Conservation (phyloP, 2,888 invertebrate genomes). For the Pristionchus mayeri region DNA sequence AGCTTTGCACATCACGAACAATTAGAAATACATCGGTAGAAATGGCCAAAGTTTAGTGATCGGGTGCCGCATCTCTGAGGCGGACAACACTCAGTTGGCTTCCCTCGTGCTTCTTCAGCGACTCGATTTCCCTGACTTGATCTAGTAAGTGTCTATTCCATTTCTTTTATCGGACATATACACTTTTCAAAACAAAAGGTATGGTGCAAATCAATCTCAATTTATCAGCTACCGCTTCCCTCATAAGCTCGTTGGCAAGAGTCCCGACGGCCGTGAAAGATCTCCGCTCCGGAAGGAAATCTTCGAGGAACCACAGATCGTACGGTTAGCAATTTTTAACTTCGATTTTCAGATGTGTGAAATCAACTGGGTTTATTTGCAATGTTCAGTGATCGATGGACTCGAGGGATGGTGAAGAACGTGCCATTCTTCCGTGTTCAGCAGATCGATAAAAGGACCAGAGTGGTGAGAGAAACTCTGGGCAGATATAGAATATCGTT, state of each 20-base stretch:
- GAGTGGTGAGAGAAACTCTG: too few relatives aligned
- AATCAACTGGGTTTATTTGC: too few relatives aligned
- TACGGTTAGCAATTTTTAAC: not conserved
- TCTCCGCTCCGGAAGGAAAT: not conserved
- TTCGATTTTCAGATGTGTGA: too few relatives aligned
- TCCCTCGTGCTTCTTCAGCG: not conserved
- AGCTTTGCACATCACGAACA: too few relatives aligned
- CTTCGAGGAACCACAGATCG: not conserved
- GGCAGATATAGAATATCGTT: too few relatives aligned
- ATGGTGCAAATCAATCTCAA: not conserved
- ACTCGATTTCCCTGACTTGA: not conserved
- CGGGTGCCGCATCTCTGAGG: not conserved
- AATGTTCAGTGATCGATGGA: not conserved
- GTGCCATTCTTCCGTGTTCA: not conserved
- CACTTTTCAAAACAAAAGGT: not conserved
- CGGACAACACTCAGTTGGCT: not conserved
- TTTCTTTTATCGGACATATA: too few relatives aligned
- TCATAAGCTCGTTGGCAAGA: not conserved
- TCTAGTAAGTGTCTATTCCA: not conserved
- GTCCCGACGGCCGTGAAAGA: not conserved
- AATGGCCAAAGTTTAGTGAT: not conserved
- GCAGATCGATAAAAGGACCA: not conserved
- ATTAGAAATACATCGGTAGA: not conserved
- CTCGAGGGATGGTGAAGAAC: not conserved
- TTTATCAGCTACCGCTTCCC: constrained; percentile 17